Evolutionary conservation across 2,113 vertebrate genomes (phyloP).

Genomic region (Patagioenas fasciata): DNA sequence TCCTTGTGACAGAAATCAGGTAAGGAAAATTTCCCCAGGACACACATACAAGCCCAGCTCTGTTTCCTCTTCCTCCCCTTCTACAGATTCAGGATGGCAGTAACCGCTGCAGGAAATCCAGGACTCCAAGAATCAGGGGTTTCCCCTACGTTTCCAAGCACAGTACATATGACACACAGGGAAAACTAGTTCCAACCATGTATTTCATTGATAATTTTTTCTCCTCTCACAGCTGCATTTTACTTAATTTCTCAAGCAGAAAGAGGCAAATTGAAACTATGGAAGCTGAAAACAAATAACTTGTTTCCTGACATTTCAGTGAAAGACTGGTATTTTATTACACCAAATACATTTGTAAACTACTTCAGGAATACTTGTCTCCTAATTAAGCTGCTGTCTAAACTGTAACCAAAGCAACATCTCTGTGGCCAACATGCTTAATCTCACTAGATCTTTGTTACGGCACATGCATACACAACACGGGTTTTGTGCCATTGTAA

Average conservation of each 20-base stretch:
- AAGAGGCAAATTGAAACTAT: not conserved
- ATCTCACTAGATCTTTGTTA: not conserved
- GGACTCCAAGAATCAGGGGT: not conserved
- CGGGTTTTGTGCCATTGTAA: not conserved
- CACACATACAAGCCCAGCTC: not conserved
- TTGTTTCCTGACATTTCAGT: not conserved
- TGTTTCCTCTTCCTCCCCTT: not conserved
- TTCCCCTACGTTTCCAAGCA: not conserved
- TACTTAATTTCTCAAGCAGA: not conserved
- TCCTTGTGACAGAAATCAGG: not conserved
- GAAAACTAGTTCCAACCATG: not conserved
- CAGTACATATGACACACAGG: not conserved
- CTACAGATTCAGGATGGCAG: not conserved
- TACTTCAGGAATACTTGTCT: not conserved
- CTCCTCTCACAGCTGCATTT: not conserved
- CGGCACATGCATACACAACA: not conserved
- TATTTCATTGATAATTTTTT: not conserved
- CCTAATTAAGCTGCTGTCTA: not conserved
- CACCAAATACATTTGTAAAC: not conserved
- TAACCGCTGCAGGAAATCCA: not conserved
- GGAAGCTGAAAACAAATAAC: not conserved
- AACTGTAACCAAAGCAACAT: not conserved
- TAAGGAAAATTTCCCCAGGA: not conserved
- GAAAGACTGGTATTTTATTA: not conserved
- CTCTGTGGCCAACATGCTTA: not conserved